These are phyloP conservation scores for Tetragnatha montana DNA, from an alignment of 2,888 invertebrate species.

Conservation along the genomic window DNA sequence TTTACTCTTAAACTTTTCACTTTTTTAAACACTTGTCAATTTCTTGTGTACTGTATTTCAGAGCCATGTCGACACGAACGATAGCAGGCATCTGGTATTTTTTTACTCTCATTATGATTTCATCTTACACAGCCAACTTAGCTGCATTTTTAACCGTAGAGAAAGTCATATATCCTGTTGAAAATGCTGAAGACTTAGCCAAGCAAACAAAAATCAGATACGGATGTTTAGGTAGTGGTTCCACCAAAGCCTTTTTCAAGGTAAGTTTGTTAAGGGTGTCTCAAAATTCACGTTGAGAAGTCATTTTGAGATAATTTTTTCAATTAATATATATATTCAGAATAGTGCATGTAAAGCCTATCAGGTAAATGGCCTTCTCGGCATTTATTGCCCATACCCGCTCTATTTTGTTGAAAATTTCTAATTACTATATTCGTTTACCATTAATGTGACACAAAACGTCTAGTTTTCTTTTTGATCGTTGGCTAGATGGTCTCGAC, in stretches of 20 bases:
- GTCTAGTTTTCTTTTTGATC: too few species aligned
- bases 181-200: slow-evolving; percentile 95
- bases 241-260: slow-evolving; percentile 95
- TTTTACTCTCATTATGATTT: slow-evolving; percentile 95
- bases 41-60: slow-evolving; percentile 75
- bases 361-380: too few species aligned
- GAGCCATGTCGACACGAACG: slow-evolving; percentile 91
- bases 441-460: too few species aligned
- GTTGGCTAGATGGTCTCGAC: too few species aligned
- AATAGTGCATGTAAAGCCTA: too few species aligned
- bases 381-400: too few species aligned
- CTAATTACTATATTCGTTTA: too few species aligned
- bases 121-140: slow-evolving; percentile 94
- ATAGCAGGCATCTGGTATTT: slow-evolving; percentile 95
- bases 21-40: too few species aligned
- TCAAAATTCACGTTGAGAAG: background rate
- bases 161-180: slow-evolving; percentile 85
- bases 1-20: too few species aligned
- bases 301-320: too few species aligned
- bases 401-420: too few species aligned
- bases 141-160: slow-evolving; percentile 95
- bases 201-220: slow-evolving; percentile 98
- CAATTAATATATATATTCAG: too few species aligned
- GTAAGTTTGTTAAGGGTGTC: slow-evolving; percentile 78
- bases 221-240: slow-evolving; percentile 92